Evolutionary conservation across 2,888 invertebrate genomes (phyloP).

Genomic region (Phyllotreta cruciferae): DNA sequence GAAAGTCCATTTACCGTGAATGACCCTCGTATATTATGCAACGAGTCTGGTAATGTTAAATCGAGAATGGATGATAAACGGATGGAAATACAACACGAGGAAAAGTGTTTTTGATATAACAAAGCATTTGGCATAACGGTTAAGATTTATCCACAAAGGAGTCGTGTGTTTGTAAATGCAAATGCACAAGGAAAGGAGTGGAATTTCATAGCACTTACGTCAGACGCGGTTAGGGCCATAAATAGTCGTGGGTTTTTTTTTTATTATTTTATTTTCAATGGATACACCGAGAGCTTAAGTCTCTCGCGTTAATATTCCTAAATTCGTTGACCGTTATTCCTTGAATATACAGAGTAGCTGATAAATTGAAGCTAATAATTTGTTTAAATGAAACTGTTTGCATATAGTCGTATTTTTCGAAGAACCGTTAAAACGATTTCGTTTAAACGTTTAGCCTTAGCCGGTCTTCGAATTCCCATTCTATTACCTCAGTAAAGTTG

Average conservation of each 20-base stretch:
- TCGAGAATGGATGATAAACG: constrained; percentile 36
- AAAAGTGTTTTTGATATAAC: constrained; percentile 38
- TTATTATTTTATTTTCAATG: constrained; percentile 1
- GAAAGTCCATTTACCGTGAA: constrained; percentile 11
- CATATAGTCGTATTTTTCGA: no score
- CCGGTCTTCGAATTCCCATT: no score
- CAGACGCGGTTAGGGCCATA: constrained; percentile 27
- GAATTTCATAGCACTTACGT: constrained; percentile 30
- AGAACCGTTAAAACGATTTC: no score
- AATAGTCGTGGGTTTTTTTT: constrained; percentile 17
- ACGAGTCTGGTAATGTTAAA: constrained; percentile 31
- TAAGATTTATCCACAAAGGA: constrained; percentile 36
- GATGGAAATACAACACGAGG: constrained; percentile 33
- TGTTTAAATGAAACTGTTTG: no score
- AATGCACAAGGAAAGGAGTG: constrained; percentile 30
- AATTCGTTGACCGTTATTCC: constrained; percentile 11
- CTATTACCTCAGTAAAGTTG: no score
- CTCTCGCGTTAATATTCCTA: constrained; percentile 19
- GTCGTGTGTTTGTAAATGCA: constrained; percentile 32
- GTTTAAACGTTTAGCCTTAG: no score
- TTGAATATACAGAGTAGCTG: constrained; percentile 6
- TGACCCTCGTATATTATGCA: constrained; percentile 24
- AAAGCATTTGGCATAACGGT: constrained; percentile 36
- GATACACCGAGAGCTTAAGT: constrained; percentile 12
- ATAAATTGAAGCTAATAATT: not conserved